These are phyloP conservation scores for Vireo griseus DNA, from an alignment of 2,797 vertebrate genomes.

Conservation along the genomic window DNA sequence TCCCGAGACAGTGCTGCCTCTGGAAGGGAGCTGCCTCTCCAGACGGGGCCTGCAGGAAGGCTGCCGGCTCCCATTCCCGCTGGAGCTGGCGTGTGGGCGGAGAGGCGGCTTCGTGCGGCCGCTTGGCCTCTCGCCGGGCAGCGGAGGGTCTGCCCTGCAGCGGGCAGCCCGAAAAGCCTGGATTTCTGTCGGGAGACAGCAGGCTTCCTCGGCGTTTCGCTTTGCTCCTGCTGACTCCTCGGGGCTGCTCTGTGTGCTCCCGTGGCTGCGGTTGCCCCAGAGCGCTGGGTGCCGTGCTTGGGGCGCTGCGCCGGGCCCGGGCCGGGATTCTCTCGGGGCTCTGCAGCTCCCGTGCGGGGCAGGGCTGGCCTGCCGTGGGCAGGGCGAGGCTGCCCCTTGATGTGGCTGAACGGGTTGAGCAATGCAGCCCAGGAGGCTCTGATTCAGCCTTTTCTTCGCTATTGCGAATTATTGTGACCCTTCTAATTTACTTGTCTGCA, in stretches of 20 bases:
- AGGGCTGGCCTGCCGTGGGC: background rate
- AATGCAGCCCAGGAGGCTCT: background rate
- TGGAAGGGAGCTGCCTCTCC: background rate
- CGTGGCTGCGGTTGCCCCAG: background rate
- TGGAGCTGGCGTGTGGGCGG: background rate
- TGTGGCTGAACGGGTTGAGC: background rate
- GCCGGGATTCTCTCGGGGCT: background rate
- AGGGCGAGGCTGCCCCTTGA: background rate
- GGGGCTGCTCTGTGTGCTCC: background rate
- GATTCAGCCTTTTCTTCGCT: background rate
- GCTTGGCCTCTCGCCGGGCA: background rate
- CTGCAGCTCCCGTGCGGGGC: background rate
- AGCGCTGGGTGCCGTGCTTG: fast-evolving
- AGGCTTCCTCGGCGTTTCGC: background rate
- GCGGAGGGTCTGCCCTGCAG: background rate
- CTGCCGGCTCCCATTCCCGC: background rate
- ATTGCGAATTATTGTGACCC: background rate
- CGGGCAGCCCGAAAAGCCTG: background rate
- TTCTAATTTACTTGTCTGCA: background rate
- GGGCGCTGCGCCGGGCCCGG: background rate
- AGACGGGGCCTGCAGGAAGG: background rate
- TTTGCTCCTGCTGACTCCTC: fast-evolving
- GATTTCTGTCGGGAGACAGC: background rate
- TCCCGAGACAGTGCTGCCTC: background rate
- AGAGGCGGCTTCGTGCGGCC: background rate